phyloP scores from a whole-genome alignment of 2,113 vertebrate genomes.

The Typhlomys cinereus region DNA sequence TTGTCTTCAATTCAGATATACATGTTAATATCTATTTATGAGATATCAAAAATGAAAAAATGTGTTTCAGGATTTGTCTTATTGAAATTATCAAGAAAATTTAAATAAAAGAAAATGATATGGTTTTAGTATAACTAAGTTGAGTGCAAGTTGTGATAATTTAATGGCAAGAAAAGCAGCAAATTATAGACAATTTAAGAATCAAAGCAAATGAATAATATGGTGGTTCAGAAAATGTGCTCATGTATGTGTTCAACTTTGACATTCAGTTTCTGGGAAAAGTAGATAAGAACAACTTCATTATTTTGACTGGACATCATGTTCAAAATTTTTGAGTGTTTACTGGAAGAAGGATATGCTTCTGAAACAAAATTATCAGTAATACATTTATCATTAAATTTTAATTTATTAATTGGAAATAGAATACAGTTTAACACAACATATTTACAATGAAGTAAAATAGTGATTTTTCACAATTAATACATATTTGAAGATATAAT shows the following conservation, averaged over 20 bases:
- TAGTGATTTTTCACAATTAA: conserved; percentile 26
- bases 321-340: conserved; percentile 10
- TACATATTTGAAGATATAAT: conserved; percentile 11
- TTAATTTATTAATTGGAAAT: conserved; percentile 21
- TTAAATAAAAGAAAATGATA: background rate
- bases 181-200: background rate
- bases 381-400: background rate
- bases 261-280: conserved; percentile 33
- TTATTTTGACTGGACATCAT: conserved; percentile 51
- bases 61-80: background rate
- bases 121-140: background rate
- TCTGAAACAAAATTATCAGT: conserved; percentile 24
- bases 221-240: conserved; percentile 1
- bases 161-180: background rate
- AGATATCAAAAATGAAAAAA: background rate
- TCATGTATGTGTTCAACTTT: conserved; percentile 2
- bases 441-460: conserved; percentile 7
- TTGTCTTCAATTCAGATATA: background rate
- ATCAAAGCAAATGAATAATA: background rate
- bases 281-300: background rate
- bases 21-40: background rate
- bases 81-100: conserved; percentile 13
- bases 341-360: background rate
- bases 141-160: background rate
- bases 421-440: conserved; percentile 29